Evolutionary conservation across 2,797 vertebrate species (phyloP).

Genomic region (Falco berigora): DNA sequence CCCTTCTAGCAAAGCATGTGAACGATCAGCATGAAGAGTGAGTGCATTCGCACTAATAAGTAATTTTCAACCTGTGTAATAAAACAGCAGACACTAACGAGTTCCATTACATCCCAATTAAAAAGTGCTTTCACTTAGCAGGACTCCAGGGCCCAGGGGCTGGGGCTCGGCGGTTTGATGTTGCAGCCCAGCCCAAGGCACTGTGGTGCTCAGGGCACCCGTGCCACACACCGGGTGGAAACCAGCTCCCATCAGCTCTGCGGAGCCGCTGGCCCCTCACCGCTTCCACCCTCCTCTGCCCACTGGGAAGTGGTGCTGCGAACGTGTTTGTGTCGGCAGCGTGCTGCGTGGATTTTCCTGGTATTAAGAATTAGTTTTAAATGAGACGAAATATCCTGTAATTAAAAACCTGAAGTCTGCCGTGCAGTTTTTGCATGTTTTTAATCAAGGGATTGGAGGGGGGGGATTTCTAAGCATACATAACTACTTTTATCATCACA

Average conservation of each 20-base stretch:
- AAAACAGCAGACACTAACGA: constrained; percentile 9
- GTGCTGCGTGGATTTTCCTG: neutral
- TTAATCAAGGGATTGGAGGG: neutral
- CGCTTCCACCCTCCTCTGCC: neutral
- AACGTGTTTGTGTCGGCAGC: rapidly evolving
- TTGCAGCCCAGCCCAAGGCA: neutral
- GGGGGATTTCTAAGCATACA: neutral
- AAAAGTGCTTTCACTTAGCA: neutral
- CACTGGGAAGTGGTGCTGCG: neutral
- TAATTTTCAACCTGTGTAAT: neutral
- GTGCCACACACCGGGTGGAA: rapidly evolving
- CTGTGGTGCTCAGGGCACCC: neutral
- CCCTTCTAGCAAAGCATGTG: neutral
- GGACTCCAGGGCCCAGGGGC: neutral
- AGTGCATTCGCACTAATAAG: neutral
- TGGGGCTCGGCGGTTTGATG: neutral
- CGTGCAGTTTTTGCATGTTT: neutral
- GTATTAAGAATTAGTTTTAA: neutral
- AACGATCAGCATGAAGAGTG: neutral
- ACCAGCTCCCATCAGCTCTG: neutral
- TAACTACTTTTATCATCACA: neutral
- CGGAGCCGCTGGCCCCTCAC: rapidly evolving
- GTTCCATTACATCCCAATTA: constrained; percentile 9
- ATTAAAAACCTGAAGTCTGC: neutral
- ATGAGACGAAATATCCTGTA: neutral